phyloP scores from a whole-genome alignment of 2,113 vertebrate species.

The Pimephales promelas region DNA sequence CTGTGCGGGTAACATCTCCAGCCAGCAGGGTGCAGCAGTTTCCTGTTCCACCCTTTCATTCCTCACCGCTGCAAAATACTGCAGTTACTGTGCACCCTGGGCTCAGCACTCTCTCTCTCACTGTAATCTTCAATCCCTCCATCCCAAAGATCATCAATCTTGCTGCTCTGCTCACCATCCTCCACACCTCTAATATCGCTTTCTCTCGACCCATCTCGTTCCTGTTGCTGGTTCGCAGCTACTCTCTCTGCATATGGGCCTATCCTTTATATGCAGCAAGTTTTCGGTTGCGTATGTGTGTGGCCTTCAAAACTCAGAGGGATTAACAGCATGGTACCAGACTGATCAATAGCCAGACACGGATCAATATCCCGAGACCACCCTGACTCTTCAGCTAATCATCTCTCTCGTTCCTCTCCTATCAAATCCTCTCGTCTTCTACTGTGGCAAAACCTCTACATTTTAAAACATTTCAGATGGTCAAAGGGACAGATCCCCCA shows the following conservation, averaged over 20 bases:
- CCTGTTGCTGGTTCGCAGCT: neutral
- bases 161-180: constrained; percentile 23
- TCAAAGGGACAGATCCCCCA: neutral
- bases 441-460: neutral
- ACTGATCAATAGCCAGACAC: constrained; percentile 64
- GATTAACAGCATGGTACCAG: constrained; percentile 61
- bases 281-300: constrained; percentile 33
- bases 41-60: constrained; percentile 12
- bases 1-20: constrained; percentile 3
- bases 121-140: constrained; percentile 42
- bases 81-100: constrained; percentile 4
- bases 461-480: neutral
- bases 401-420: constrained; percentile 6
- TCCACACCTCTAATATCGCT: constrained; percentile 19
- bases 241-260: constrained; percentile 28
- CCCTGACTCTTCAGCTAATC: neutral
- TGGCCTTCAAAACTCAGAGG: constrained; percentile 41
- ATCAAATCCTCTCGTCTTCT: neutral
- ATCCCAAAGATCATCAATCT: constrained; percentile 45
- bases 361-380: constrained; percentile 66
- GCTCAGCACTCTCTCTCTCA: constrained; percentile 1
- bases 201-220: constrained; percentile 24
- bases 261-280: constrained; percentile 38
- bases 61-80: constrained; percentile 21
- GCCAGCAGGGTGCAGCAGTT: constrained; percentile 57